Conservation (phyloP, 2,113 vertebrate genomes). For the Ptyas mucosa region DNA sequence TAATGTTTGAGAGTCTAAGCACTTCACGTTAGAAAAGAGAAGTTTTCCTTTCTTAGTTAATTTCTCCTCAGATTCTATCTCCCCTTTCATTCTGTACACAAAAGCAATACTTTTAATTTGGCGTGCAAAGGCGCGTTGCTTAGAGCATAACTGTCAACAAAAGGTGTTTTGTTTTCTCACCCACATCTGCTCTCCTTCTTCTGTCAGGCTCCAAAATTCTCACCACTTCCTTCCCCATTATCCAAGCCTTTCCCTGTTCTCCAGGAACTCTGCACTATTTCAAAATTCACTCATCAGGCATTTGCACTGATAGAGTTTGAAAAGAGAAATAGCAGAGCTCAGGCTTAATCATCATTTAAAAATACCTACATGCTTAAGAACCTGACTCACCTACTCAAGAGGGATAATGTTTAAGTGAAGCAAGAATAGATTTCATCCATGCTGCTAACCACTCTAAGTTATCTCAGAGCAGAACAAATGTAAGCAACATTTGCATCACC, state of each 20-base stretch:
- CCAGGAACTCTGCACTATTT: background rate
- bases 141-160: background rate
- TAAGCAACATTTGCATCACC: background rate
- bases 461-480: background rate
- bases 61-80: background rate
- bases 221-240: background rate
- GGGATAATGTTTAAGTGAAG: background rate
- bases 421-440: background rate
- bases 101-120: conserved; percentile 7
- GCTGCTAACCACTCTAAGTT: background rate
- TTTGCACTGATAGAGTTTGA: conserved; percentile 1
- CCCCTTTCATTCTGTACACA: background rate
- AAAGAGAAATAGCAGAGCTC: background rate
- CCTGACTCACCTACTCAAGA: background rate
- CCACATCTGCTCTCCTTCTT: conserved; percentile 3
- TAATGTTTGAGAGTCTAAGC: background rate
- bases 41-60: background rate
- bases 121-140: conserved; percentile 10
- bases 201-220: conserved; percentile 14
- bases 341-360: fast-evolving
- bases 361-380: background rate
- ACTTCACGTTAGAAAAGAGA: background rate
- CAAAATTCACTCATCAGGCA: conserved; percentile 6
- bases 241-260: background rate
- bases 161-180: conserved; percentile 11